Percentiles rank a stretch among this genome's conserved stretches.
These are phyloP conservation scores for Odontamblyopus lacepedii DNA, from an alignment of 2,797 vertebrate species.

Conservation along the genomic window DNA sequence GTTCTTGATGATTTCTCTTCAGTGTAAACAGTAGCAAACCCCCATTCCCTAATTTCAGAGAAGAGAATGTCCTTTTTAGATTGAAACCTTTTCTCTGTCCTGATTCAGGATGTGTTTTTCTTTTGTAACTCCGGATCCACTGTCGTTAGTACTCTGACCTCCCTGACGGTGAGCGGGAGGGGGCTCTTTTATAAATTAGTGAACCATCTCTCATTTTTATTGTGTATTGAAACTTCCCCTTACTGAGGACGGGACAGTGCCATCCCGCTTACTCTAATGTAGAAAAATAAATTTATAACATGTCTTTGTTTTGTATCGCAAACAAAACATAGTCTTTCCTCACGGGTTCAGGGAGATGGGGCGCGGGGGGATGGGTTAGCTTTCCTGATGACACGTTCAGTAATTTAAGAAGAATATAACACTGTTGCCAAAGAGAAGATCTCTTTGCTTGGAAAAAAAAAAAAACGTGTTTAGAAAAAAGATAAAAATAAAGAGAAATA, in stretches of 20 bases:
- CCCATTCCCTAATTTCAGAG: constrained; percentile 91
- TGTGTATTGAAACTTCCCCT: constrained; percentile 86
- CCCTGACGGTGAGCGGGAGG: constrained; percentile 81
- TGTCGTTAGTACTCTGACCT: constrained; percentile 97
- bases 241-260: constrained; percentile 85
- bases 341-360: constrained; percentile 90
- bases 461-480: constrained; percentile 97
- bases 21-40: constrained; percentile 86
- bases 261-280: constrained; percentile 84
- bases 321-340: constrained; percentile 97
- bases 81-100: constrained; percentile 92
- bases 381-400: constrained; percentile 95
- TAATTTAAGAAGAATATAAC: constrained; percentile 91
- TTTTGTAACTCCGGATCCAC: constrained; percentile 96
- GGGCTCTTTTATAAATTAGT: constrained; percentile 97
- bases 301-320: constrained; percentile 98
- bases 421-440: constrained; percentile 99
- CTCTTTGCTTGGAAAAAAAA: constrained; percentile 98
- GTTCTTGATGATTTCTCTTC: constrained; percentile 78
- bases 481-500: constrained; percentile 95
- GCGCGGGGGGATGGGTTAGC: constrained; percentile 85
- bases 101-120: constrained; percentile 97
- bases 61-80: constrained; percentile 99
- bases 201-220: constrained; percentile 95
- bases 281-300: constrained; percentile 89